Percentiles rank a stretch among this genome's conserved stretches.
These are phyloP conservation scores for Cossypha polioptera DNA, from an alignment of 2,797 vertebrate species.

Conservation along the genomic window DNA sequence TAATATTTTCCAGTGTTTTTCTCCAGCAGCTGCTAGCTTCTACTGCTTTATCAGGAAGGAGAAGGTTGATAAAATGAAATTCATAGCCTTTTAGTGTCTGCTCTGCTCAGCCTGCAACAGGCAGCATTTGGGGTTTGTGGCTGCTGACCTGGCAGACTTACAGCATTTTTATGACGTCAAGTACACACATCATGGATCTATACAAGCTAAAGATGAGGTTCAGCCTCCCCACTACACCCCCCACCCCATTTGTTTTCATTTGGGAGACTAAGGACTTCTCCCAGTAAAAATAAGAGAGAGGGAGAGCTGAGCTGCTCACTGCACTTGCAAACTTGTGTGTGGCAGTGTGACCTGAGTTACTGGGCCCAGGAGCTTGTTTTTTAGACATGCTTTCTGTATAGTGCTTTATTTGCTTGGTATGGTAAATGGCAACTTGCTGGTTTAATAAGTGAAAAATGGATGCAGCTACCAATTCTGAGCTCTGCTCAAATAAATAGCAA, in stretches of 20 bases:
- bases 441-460: neutral
- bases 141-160: slow-evolving; percentile 36
- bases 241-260: neutral
- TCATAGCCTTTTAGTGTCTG: neutral
- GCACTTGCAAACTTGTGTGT: neutral
- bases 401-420: neutral
- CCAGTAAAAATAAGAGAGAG: neutral
- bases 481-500: neutral
- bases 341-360: neutral
- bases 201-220: neutral
- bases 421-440: neutral
- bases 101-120: neutral
- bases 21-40: neutral
- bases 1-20: neutral
- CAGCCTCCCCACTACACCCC: fast-evolving
- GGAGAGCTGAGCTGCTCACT: neutral
- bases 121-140: slow-evolving; percentile 26
- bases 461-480: neutral
- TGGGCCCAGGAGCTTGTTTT: neutral
- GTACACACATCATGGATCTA: neutral
- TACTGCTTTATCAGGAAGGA: neutral
- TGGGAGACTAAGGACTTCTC: neutral
- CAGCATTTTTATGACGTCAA: slow-evolving; percentile 14
- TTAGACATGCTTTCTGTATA: neutral
- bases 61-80: slow-evolving; percentile 40